Evolutionary conservation across 1,140 invertebrate genomes (phyloP).

Genomic region (Drosophila sp.): DNA sequence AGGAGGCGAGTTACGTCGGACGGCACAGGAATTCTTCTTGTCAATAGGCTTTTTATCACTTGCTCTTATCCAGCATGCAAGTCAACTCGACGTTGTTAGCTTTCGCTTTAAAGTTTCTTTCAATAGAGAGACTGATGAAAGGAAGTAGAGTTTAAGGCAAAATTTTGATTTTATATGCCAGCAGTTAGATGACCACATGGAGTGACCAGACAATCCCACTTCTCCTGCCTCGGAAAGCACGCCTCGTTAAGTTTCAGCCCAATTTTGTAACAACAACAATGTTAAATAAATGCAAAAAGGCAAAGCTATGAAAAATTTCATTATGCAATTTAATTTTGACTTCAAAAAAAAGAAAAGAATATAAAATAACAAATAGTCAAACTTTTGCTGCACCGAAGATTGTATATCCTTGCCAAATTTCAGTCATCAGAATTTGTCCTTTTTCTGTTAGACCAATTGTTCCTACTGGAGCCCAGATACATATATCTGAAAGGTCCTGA

Average conservation of each 20-base stretch:
- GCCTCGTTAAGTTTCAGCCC: constrained; percentile 18
- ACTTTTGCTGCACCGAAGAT: background rate
- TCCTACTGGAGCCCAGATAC: too few relatives aligned
- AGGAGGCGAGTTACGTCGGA: too few relatives aligned
- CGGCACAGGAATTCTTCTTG: too few relatives aligned
- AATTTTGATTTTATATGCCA: background rate
- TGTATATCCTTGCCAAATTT: background rate
- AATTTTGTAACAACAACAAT: constrained; percentile 19
- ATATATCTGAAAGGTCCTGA: too few relatives aligned
- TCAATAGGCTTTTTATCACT: too few relatives aligned
- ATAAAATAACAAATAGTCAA: constrained; percentile 12
- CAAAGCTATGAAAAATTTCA: constrained; percentile 29
- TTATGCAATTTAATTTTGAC: constrained; percentile 43
- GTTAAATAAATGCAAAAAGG: constrained; percentile 4
- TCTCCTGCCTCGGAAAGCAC: background rate
- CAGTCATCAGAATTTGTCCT: too few relatives aligned
- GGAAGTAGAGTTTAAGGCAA: background rate
- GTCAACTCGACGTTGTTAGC: too few relatives aligned
- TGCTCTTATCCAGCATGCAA: too few relatives aligned
- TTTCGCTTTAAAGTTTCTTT: too few relatives aligned
- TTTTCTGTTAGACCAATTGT: too few relatives aligned
- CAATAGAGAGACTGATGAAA: background rate
- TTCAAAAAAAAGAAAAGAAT: constrained; percentile 5
- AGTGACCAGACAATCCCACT: background rate
- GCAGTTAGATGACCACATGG: constrained; percentile 4